Evolutionary conservation across 1,140 invertebrate genomes (phyloP).

Genomic region (Batillaria attramentaria): DNA sequence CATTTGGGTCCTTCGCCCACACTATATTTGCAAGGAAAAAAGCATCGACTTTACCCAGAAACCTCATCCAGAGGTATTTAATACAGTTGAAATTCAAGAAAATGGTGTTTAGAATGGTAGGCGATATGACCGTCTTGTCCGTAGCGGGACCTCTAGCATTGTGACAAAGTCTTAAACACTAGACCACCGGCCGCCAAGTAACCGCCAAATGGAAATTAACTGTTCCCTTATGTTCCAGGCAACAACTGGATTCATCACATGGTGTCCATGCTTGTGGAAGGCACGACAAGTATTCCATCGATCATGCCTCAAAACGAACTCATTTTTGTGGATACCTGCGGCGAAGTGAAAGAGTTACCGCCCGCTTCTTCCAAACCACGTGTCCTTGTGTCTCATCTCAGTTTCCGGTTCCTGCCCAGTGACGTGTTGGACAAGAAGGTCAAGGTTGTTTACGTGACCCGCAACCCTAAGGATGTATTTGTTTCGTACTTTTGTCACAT

Average conservation of each 20-base stretch:
- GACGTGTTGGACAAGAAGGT: slow-evolving; percentile 33
- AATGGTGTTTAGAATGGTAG: no score
- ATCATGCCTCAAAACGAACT: background rate
- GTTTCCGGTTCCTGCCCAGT: slow-evolving; percentile 37
- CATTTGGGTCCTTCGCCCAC: no score
- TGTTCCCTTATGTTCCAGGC: background rate
- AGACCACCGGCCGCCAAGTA: no score
- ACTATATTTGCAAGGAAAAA: no score
- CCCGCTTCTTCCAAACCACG: slow-evolving; percentile 31
- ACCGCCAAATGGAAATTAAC: no score
- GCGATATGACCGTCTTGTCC: no score
- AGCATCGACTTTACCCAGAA: no score
- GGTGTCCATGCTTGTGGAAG: slow-evolving; percentile 30
- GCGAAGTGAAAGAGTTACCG: background rate
- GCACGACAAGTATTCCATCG: slow-evolving; percentile 17
- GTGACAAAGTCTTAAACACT: no score
- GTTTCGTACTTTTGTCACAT: slow-evolving; percentile 45
- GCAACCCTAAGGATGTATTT: slow-evolving; percentile 54
- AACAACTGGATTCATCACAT: slow-evolving; percentile 38
- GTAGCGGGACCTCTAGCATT: no score
- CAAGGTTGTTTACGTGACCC: slow-evolving; percentile 46
- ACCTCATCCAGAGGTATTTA: no score
- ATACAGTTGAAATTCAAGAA: no score
- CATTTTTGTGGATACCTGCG: slow-evolving; percentile 2
- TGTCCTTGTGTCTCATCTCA: slow-evolving; percentile 42